Conservation (phyloP, 2,113 vertebrate species). For the Illadopsis cleaveri region DNA sequence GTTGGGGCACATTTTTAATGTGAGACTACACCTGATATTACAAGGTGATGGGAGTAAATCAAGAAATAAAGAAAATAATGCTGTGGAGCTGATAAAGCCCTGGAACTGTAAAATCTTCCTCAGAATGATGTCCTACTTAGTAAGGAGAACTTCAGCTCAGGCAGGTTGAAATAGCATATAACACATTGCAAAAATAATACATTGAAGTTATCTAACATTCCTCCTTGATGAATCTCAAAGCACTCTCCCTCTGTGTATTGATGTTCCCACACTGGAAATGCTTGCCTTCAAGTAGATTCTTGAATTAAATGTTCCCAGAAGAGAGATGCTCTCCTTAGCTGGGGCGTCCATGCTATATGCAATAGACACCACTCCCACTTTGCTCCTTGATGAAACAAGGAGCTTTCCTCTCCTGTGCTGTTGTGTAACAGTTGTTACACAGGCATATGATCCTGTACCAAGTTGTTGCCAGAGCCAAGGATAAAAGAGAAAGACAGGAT, state of each 20-base stretch:
- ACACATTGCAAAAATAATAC: neutral
- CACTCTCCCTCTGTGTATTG: neutral
- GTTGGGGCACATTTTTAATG: neutral
- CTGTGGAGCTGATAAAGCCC: neutral
- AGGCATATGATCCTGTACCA: neutral
- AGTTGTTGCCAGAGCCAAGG: neutral
- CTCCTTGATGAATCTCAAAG: neutral
- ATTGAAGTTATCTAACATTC: neutral
- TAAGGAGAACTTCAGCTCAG: neutral
- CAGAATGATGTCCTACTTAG: neutral
- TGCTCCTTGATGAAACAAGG: neutral
- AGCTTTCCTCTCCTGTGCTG: neutral
- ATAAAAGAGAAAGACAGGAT: neutral
- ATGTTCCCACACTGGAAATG: neutral
- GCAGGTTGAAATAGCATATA: neutral
- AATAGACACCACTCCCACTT: neutral
- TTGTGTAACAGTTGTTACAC: neutral
- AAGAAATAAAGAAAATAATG: constrained; percentile 6
- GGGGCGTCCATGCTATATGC: neutral
- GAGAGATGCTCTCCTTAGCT: neutral
- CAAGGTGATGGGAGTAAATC: neutral
- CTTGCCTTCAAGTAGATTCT: neutral
- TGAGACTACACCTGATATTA: neutral
- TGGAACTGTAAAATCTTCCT: neutral
- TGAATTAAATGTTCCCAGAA: neutral